phyloP scores from a whole-genome alignment of 35 echinoderm and acorn worm species.

The Apostichopus parvimensis region DNA sequence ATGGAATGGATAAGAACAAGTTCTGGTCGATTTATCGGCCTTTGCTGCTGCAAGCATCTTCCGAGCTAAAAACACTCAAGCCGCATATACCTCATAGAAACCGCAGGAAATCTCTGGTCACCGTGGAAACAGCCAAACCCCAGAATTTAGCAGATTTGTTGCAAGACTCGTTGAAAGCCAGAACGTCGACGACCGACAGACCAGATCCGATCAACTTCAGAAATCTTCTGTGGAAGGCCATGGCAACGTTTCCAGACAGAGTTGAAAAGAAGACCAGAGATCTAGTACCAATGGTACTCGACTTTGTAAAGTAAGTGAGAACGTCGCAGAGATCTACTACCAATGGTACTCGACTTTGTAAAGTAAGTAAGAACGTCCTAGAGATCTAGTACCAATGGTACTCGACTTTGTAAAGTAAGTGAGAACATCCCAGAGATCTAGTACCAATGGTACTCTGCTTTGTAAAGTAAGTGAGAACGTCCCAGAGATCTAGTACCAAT shows the following conservation, averaged over 20 bases:
- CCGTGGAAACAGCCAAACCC: not conserved
- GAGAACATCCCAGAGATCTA: constrained; percentile 54
- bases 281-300: constrained; percentile 69
- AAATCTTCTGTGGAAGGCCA: constrained; percentile 70
- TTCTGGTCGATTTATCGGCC: constrained; percentile 76
- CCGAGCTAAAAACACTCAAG: not conserved
- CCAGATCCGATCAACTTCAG: constrained; percentile 77
- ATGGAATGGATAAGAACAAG: constrained; percentile 77
- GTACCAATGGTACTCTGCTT: constrained; percentile 75
- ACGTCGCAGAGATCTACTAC: too few species aligned
- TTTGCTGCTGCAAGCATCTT: constrained; percentile 36
- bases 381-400: constrained; percentile 77
- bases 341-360: not conserved
- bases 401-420: constrained; percentile 85
- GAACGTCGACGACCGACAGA: constrained; percentile 23
- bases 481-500: too few species aligned
- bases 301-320: constrained; percentile 81
- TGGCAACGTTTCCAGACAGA: constrained; percentile 69
- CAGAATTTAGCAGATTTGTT: constrained; percentile 55
- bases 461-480: constrained; percentile 78
- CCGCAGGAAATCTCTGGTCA: not conserved
- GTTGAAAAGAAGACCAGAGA: constrained; percentile 79
- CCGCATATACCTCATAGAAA: not conserved
- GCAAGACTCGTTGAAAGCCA: not conserved
- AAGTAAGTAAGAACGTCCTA: not conserved